Evolutionary conservation across 2,797 vertebrate species (phyloP).

Genomic region (Eremophila alpestris): DNA sequence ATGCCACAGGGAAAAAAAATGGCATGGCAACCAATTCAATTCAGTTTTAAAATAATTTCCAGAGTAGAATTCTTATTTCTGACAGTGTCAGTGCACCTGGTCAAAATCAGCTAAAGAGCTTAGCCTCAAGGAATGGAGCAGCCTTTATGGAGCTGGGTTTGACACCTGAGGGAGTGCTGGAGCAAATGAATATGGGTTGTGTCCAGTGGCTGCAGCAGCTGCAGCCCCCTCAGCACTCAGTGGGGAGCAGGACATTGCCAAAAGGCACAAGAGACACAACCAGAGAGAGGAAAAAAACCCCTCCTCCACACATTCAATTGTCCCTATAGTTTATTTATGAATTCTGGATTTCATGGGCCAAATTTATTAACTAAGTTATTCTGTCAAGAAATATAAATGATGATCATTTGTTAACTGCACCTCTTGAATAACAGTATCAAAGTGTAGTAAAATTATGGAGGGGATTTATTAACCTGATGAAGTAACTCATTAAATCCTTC

Average conservation of each 20-base stretch:
- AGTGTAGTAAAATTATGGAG: slow-evolving; percentile 50
- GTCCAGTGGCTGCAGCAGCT: slow-evolving; percentile 15
- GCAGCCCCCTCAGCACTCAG: not conserved
- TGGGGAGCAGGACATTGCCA: not conserved
- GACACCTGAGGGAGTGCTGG: not conserved
- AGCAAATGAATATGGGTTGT: not conserved
- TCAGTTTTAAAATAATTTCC: slow-evolving; percentile 41
- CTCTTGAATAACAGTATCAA: slow-evolving; percentile 25
- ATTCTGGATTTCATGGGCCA: not conserved
- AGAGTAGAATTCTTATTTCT: slow-evolving; percentile 1
- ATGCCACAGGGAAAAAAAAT: slow-evolving; percentile 45
- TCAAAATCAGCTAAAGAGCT: not conserved
- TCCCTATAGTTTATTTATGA: slow-evolving; percentile 3
- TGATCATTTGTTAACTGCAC: slow-evolving; percentile 33
- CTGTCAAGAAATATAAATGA: slow-evolving; percentile 43
- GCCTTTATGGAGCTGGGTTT: slow-evolving; percentile 9
- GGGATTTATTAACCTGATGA: slow-evolving; percentile 63
- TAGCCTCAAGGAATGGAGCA: not conserved
- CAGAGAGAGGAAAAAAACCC: not conserved
- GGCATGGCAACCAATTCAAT: slow-evolving; percentile 27
- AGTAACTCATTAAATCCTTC: slow-evolving; percentile 60
- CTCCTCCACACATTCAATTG: not conserved
- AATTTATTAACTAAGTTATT: slow-evolving; percentile 16
- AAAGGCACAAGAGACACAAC: not conserved
- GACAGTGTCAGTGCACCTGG: not conserved